phyloP scores from a whole-genome alignment of 2,797 vertebrate genomes.

The Micropoecilia bifurca region DNA sequence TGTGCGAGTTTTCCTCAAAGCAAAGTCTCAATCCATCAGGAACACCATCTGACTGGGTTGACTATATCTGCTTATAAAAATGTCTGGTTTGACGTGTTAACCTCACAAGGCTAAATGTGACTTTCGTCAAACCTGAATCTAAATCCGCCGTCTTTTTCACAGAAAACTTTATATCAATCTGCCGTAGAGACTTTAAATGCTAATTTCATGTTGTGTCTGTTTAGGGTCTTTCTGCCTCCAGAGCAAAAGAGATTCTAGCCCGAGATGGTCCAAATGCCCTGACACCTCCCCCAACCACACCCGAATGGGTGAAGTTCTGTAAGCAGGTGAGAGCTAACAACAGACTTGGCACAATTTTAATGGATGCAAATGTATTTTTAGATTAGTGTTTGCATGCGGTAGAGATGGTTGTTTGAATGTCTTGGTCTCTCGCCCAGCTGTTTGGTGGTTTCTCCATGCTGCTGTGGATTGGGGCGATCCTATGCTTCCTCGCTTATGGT shows the following conservation, averaged over 20 bases:
- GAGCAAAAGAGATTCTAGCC: conserved; percentile 91
- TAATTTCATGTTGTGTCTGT: neutral
- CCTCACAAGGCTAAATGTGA: neutral
- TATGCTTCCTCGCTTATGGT: conserved; percentile 92
- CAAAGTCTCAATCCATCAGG: conserved; percentile 63
- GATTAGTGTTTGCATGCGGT: neutral
- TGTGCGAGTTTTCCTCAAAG: conserved; percentile 59
- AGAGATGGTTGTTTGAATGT: neutral
- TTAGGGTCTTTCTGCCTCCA: conserved; percentile 87
- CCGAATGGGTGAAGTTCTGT: conserved; percentile 98
- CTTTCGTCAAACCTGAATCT: conserved; percentile 3
- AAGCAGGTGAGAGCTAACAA: conserved; percentile 72
- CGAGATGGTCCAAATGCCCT: conserved; percentile 94
- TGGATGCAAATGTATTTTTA: conserved; percentile 14
- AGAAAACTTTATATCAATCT: neutral
- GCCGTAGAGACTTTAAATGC: neutral
- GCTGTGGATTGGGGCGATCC: conserved; percentile 94
- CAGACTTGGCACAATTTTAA: conserved; percentile 6
- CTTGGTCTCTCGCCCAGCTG: conserved; percentile 72
- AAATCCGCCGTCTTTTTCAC: conserved; percentile 10
- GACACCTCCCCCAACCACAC: conserved; percentile 94
- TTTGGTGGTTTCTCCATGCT: conserved; percentile 96
- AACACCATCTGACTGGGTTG: conserved; percentile 26
- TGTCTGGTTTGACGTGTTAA: neutral
- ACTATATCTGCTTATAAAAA: neutral